phyloP scores from a whole-genome alignment of 2,113 vertebrate species.

The Plecturocebus donacophilus region DNA sequence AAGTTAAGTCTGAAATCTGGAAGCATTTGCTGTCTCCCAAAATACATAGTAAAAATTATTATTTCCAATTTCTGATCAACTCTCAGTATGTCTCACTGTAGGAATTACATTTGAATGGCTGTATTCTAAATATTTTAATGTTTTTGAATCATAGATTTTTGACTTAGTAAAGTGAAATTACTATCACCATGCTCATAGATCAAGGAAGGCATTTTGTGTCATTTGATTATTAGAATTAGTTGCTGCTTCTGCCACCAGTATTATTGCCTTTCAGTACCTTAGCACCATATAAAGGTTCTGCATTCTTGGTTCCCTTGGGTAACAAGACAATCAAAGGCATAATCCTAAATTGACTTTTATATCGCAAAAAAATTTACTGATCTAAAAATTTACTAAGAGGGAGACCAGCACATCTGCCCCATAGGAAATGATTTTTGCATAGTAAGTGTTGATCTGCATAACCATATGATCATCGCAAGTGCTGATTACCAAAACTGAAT shows the following conservation, averaged over 20 bases:
- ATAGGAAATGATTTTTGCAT: slow-evolving; percentile 82
- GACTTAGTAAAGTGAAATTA: background rate
- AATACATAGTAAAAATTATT: background rate
- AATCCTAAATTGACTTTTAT: slow-evolving; percentile 60
- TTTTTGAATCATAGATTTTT: background rate
- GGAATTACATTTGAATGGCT: background rate
- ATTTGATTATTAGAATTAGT: slow-evolving; percentile 21
- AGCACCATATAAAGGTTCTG: background rate
- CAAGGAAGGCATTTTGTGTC: background rate
- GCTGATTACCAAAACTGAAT: slow-evolving; percentile 82
- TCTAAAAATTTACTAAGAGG: slow-evolving; percentile 76
- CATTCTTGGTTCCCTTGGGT: background rate
- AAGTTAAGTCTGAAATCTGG: background rate
- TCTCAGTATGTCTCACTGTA: background rate
- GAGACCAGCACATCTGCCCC: slow-evolving; percentile 78
- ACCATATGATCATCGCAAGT: slow-evolving; percentile 76
- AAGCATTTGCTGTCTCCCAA: slow-evolving; percentile 21
- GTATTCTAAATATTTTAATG: slow-evolving; percentile 9
- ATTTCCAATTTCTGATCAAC: background rate
- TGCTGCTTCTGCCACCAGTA: background rate
- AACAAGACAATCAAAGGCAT: slow-evolving; percentile 56
- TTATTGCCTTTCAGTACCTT: background rate
- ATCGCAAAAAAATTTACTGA: slow-evolving; percentile 67
- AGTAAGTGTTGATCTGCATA: slow-evolving; percentile 82
- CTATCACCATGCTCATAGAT: background rate